phyloP scores from a whole-genome alignment of 2,113 vertebrate species.

The Catharus bicknelli region DNA sequence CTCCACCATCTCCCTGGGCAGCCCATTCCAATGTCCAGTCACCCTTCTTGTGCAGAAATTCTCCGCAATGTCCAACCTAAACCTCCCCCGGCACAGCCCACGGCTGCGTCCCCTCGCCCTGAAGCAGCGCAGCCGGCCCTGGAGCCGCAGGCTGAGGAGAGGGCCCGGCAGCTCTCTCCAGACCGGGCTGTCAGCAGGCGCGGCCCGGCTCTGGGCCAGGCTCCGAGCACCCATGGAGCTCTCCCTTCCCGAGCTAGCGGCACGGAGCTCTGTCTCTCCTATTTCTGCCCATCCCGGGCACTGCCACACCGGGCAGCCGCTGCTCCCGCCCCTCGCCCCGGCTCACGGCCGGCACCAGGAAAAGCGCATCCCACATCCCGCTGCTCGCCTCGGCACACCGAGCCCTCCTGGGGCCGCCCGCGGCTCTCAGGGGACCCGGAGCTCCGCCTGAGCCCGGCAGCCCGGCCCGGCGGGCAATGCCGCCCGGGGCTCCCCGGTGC shows the following conservation, averaged over 20 bases:
- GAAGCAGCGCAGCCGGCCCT: not conserved
- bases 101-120: fast-evolving
- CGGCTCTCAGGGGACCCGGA: not conserved
- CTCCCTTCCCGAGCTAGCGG: fast-evolving
- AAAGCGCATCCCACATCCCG: not conserved
- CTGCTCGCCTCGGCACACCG: not conserved
- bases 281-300: not conserved
- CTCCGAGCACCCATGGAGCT: not conserved
- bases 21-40: not conserved
- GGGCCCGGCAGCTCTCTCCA: not conserved
- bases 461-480: not conserved
- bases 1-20: not conserved
- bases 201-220: fast-evolving
- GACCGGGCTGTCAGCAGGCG: not conserved
- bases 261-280: not conserved
- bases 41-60: not conserved
- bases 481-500: not conserved
- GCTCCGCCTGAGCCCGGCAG: not conserved
- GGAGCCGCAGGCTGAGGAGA: not conserved
- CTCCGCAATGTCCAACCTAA: not conserved
- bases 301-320: not conserved
- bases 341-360: not conserved
- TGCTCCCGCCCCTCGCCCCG: too few species aligned
- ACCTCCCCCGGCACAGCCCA: too few species aligned
- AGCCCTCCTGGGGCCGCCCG: not conserved